Base-by-base conservation (phyloP, 2,113 vertebrate species). In the Xenotilapia leptura region DNA sequence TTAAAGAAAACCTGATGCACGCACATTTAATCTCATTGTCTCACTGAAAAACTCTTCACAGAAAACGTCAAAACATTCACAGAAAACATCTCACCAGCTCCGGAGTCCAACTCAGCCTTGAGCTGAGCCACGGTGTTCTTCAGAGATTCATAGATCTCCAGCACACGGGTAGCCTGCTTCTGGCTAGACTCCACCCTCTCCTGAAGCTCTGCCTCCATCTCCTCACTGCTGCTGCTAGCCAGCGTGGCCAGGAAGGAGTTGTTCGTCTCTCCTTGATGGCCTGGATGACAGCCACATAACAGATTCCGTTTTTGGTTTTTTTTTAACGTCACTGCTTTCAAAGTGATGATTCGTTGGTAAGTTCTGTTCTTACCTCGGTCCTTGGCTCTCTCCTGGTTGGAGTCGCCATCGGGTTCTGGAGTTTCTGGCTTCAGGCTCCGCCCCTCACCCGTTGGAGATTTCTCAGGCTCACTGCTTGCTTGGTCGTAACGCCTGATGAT, bases 191-290 rank as follows among this genome's bases (percentile, higher is more conserved):
- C 98, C 75, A 99, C 97, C 3, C 97, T 96, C 86, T 98, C 98
- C 94, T 98, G 97, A 40, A 99, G 95, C 94, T 98, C 98, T 9
- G 97, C 97, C 54, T 99, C 98, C 96, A 99, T 99, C 95, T 99
- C 98, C 81, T 99, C 99, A 58, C 97, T 99, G 92, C 96, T 98
- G 95, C 98, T 99, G 94, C 98, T 99, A 23, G 99, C 98, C 94
- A 99, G 92, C 2, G 97, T 99, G 38, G 98, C 98, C 84, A 99
- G 94, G 94, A 99, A 99, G 80, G 98, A 99, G 90, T 97, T 97
- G 3, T 96, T 93, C 0, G 96, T 96, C 90, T 99, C 98, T 51
- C 96, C 95, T 83, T 97, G 95, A 19, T 97, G 94, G 17, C 97
- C 98, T 96, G 84, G 4, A 42, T 45, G n/a, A 60, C 60, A 79